phyloP scores from a whole-genome alignment of 1,140 invertebrate species.

The Neotoxoptera formosana region DNA sequence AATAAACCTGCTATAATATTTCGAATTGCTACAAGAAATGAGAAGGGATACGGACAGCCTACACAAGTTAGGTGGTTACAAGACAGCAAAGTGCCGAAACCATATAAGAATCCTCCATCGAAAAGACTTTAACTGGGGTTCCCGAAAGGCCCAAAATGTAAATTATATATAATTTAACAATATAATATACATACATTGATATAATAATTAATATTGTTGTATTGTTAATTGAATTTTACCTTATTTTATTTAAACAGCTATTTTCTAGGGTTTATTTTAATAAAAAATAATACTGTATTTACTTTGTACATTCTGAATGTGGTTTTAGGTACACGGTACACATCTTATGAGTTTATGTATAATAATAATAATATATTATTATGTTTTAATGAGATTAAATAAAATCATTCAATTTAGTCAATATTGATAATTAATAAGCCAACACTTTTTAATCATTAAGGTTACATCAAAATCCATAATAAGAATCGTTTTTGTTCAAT shows the following conservation, averaged over 20 bases:
- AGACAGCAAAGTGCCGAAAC: constrained; percentile 57
- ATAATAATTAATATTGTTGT: too few species aligned
- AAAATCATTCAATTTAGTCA: background rate
- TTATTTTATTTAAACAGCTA: background rate
- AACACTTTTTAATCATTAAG: background rate
- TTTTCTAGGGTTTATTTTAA: background rate
- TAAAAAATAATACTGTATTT: background rate
- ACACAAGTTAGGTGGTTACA: constrained; percentile 82
- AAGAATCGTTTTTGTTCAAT: background rate
- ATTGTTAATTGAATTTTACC: background rate
- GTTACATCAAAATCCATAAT: background rate
- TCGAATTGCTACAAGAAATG: constrained; percentile 97
- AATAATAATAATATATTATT: background rate
- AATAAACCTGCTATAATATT: constrained; percentile 99
- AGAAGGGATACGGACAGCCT: constrained; percentile 98
- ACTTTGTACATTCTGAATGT: background rate
- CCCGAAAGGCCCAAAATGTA: constrained; percentile 41
- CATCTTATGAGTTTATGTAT: background rate
- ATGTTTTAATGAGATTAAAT: background rate
- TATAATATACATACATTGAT: too few species aligned
- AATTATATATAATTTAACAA: too few species aligned
- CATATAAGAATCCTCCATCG: constrained; percentile 53
- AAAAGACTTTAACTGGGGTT: constrained; percentile 45
- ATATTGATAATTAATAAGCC: too few species aligned
- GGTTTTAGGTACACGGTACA: background rate